Evolutionary conservation across 2,113 vertebrate species (phyloP).

Genomic region (Ifrita kowaldi): DNA sequence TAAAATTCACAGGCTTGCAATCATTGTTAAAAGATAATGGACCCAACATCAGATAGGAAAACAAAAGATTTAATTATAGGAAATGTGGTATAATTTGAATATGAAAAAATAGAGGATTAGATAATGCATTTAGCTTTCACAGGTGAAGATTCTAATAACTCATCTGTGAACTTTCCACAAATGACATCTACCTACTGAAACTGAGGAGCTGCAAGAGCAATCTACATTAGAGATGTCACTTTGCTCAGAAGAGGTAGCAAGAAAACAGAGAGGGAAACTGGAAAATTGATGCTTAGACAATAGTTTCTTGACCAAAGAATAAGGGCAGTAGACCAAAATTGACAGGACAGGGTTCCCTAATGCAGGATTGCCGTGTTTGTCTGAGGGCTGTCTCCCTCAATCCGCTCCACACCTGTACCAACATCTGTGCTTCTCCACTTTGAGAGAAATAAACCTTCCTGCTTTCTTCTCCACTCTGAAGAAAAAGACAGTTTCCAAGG

Average conservation of each 20-base stretch:
- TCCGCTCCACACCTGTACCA: background rate
- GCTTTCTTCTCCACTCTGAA: background rate
- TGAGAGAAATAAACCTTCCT: background rate
- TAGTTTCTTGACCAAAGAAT: background rate
- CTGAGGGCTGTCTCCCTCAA: background rate
- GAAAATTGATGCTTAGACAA: background rate
- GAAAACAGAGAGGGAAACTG: background rate
- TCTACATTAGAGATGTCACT: background rate
- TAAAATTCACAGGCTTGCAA: slow-evolving; percentile 44
- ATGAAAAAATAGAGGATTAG: slow-evolving; percentile 5
- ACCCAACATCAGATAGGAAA: slow-evolving; percentile 24
- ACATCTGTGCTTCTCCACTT: background rate
- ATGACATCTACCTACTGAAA: slow-evolving; percentile 18
- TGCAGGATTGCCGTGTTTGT: background rate
- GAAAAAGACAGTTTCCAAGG: background rate
- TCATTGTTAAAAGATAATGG: slow-evolving; percentile 53
- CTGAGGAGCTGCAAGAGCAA: background rate
- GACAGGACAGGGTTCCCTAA: background rate
- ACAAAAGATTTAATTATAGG: slow-evolving; percentile 62
- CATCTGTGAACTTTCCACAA: slow-evolving; percentile 4
- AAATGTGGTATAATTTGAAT: slow-evolving; percentile 13
- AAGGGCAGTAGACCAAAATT: background rate
- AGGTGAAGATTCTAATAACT: slow-evolving; percentile 46
- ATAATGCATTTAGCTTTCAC: slow-evolving; percentile 19
- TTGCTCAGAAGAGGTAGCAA: background rate